Percentiles rank a stretch among this genome's conserved stretches.
Conservation (phyloP, 2,888 invertebrate genomes). For the Luperina nickerlii region DNA sequence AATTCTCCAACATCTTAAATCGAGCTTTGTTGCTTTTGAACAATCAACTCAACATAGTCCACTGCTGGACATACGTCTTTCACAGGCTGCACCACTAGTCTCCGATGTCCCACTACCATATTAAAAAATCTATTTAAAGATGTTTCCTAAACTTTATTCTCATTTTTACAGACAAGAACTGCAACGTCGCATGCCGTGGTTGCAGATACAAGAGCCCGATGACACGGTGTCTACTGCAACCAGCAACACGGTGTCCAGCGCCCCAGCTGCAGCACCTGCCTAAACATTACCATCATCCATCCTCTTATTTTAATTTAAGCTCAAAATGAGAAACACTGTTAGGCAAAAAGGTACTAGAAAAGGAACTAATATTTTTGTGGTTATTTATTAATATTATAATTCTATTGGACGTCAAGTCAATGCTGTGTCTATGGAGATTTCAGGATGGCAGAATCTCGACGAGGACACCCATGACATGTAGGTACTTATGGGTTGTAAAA, state of each 20-base stretch:
- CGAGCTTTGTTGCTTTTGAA: neutral
- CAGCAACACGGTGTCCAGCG: slow-evolving; percentile 83
- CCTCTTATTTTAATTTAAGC: slow-evolving; percentile 34
- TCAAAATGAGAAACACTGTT: slow-evolving; percentile 58
- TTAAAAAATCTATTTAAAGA: slow-evolving; percentile 1
- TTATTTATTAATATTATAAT: neutral
- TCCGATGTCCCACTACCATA: neutral
- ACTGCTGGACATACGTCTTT: neutral
- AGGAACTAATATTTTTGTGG: neutral
- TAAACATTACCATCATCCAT: slow-evolving; percentile 48
- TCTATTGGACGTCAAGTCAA: slow-evolving; percentile 1
- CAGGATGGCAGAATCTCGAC: neutral
- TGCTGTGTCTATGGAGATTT: neutral
- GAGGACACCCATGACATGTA: neutral
- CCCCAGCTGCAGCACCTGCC: slow-evolving; percentile 79
- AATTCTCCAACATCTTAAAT: neutral
- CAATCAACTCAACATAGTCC: neutral
- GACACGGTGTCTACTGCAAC: slow-evolving; percentile 91
- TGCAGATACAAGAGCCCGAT: slow-evolving; percentile 92
- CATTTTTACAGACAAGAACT: slow-evolving; percentile 92
- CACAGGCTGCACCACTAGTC: neutral
- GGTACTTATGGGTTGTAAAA: neutral
- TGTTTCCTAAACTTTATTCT: neutral
- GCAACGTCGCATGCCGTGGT: slow-evolving; percentile 95
- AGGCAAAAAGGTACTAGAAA: slow-evolving; percentile 6